phyloP scores from a whole-genome alignment of 2,888 invertebrate genomes.

The Empis stercorea region DNA sequence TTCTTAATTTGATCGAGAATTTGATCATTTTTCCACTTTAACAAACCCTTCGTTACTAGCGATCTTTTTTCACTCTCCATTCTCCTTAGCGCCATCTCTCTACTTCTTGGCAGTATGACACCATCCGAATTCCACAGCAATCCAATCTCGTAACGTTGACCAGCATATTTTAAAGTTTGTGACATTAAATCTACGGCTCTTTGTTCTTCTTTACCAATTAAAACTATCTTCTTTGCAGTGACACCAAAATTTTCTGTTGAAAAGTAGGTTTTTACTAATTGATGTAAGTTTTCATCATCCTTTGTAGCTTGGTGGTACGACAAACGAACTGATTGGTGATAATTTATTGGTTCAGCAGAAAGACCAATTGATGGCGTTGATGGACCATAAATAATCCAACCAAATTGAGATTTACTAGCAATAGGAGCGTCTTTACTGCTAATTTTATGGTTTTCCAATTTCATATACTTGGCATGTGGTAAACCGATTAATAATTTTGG shows the following conservation, averaged over 20 bases:
- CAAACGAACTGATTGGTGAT: background rate
- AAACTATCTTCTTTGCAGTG: background rate
- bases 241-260: constrained; percentile 7
- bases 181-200: constrained; percentile 4
- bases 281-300: background rate
- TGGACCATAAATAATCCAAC: constrained; percentile 5
- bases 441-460: background rate
- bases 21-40: constrained; percentile 4
- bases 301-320: background rate
- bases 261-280: constrained; percentile 4
- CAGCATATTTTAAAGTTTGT: background rate
- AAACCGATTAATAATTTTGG: constrained; percentile 2
- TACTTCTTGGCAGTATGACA: background rate
- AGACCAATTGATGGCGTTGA: background rate
- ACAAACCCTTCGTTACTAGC: background rate
- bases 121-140: constrained; percentile 3
- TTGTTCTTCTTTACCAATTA: background rate
- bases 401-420: constrained; percentile 5
- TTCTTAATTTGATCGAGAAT: background rate
- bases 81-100: background rate
- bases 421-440: background rate
- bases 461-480: constrained; percentile 5
- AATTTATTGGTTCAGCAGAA: background rate
- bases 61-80: background rate
- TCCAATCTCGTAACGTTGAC: constrained; percentile 1